phyloP scores from a whole-genome alignment of 2,888 invertebrate species.

The Galerucella calmariensis region DNA sequence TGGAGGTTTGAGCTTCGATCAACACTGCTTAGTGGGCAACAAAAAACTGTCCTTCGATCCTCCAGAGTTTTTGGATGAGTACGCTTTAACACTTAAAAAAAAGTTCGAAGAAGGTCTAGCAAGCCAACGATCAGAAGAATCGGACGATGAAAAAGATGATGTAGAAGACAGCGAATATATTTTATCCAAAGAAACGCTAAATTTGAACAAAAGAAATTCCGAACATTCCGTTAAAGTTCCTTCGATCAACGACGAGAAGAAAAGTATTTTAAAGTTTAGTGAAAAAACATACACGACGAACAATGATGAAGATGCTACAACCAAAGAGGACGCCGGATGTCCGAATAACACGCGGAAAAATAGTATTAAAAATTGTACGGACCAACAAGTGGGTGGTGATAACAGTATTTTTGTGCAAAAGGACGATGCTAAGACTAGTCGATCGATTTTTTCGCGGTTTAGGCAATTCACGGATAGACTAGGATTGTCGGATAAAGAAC shows the following conservation, averaged over 20 bases:
- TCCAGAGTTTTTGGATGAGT: conserved; percentile 62
- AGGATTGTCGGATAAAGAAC: conserved; percentile 65
- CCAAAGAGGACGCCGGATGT: conserved; percentile 40
- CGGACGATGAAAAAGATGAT: conserved; percentile 46
- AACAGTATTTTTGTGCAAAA: conserved; percentile 53
- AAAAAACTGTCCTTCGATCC: conserved; percentile 63
- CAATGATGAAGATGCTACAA: conserved; percentile 41
- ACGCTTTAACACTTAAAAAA: conserved; percentile 59
- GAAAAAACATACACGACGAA: conserved; percentile 53
- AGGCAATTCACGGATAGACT: conserved; percentile 69
- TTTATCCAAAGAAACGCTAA: conserved; percentile 61
- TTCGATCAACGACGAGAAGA: conserved; percentile 56
- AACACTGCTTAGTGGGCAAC: conserved; percentile 57
- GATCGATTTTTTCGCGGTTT: conserved; percentile 67
- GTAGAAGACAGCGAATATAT: conserved; percentile 54
- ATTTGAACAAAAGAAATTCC: conserved; percentile 61
- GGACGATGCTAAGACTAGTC: conserved; percentile 58
- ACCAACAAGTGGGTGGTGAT: conserved; percentile 41
- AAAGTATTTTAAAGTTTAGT: conserved; percentile 60
- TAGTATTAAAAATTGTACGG: conserved; percentile 50
- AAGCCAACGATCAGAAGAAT: conserved; percentile 38
- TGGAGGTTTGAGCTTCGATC: conserved; percentile 62
- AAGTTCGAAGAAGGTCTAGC: conserved; percentile 53
- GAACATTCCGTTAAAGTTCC: conserved; percentile 60
- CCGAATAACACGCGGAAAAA: conserved; percentile 50